A percentile compares a stretch with the other conserved stretches of the same genome.
Conservation (phyloP, 1,140 invertebrate species). For the Drosophila prosaltans region DNA sequence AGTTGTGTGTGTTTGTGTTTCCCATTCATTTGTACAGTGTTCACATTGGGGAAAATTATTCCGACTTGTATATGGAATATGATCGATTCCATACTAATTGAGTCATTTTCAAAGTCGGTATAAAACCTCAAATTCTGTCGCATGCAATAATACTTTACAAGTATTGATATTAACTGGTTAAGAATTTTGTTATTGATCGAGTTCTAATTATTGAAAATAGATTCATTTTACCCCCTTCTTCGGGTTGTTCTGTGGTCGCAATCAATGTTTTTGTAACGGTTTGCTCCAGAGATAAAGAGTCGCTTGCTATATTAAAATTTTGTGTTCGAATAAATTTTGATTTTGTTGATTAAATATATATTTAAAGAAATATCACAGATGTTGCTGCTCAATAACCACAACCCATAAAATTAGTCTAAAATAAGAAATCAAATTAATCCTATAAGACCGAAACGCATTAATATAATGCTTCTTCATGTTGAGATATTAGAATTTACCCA, state of each 20-base stretch:
- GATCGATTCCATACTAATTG: neutral
- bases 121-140: slow-evolving; percentile 12
- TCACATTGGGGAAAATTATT: neutral
- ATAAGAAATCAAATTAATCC: too few species aligned
- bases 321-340: slow-evolving; percentile 36
- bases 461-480: too few species aligned
- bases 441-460: too few species aligned
- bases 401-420: too few species aligned
- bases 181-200: slow-evolving; percentile 21
- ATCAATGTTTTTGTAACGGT: slow-evolving; percentile 71
- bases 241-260: slow-evolving; percentile 67
- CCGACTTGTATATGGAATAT: neutral
- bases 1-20: neutral
- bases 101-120: neutral
- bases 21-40: slow-evolving; percentile 14
- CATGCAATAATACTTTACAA: slow-evolving; percentile 35
- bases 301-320: slow-evolving; percentile 61
- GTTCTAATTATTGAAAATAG: slow-evolving; percentile 52
- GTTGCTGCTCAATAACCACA: too few species aligned
- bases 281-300: slow-evolving; percentile 61
- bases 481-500: too few species aligned
- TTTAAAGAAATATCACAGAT: neutral
- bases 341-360: slow-evolving; percentile 1
- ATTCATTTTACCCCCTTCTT: slow-evolving; percentile 72
- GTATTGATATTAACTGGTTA: slow-evolving; percentile 27